phyloP scores from a whole-genome alignment of 2,797 vertebrate species.

The Cuniculus paca region DNA sequence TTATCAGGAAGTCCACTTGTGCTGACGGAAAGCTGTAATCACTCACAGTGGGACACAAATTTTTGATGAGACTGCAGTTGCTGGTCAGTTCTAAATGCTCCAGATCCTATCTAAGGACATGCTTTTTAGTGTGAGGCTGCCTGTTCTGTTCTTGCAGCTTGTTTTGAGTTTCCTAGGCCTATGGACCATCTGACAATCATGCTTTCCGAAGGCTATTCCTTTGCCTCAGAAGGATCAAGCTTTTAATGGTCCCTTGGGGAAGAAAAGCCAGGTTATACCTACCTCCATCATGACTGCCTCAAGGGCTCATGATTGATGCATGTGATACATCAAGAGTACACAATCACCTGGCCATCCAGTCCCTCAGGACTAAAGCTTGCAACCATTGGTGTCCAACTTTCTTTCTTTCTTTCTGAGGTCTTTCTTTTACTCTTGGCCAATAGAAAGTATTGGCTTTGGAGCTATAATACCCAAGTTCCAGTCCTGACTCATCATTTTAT shows the following conservation, averaged over 20 bases:
- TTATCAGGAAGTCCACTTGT: constrained; percentile 63
- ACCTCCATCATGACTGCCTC: background rate
- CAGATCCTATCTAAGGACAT: background rate
- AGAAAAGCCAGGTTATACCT: background rate
- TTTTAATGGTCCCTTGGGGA: background rate
- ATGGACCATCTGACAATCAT: background rate
- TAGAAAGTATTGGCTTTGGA: background rate
- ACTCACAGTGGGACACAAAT: background rate
- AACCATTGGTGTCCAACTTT: background rate
- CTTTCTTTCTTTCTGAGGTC: background rate
- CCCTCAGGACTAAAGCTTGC: background rate
- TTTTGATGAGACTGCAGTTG: background rate
- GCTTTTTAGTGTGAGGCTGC: background rate
- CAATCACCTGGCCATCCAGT: background rate
- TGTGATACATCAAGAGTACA: background rate
- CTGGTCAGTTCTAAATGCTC: background rate
- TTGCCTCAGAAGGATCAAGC: background rate
- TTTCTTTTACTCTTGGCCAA: background rate
- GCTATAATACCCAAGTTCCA: background rate
- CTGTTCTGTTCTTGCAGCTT: background rate
- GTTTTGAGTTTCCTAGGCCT: background rate
- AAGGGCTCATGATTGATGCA: background rate
- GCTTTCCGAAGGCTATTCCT: background rate
- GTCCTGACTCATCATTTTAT: background rate
- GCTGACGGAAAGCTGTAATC: constrained; percentile 58